phyloP scores from a whole-genome alignment of 2,888 invertebrate species.

The Amphipyra tragopoginis region DNA sequence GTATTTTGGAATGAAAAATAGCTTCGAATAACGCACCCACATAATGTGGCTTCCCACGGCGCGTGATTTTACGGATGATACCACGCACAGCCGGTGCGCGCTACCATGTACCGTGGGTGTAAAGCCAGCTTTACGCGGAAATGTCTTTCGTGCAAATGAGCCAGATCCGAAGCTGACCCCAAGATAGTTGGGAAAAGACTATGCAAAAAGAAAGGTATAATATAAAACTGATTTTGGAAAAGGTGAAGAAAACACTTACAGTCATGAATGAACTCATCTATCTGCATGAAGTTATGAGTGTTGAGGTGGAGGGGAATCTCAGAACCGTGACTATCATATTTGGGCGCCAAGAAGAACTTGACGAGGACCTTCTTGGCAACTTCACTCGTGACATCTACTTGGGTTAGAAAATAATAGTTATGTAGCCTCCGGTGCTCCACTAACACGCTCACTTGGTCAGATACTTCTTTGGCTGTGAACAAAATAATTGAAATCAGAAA shows the following conservation, averaged over 20 bases:
- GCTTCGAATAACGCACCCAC: too few relatives aligned
- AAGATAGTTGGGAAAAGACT: too few relatives aligned
- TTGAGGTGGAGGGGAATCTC: constrained; percentile 87
- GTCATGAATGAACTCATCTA: constrained; percentile 89
- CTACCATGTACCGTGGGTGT: too few relatives aligned
- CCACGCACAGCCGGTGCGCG: too few relatives aligned
- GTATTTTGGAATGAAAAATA: too few relatives aligned
- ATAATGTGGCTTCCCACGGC: too few relatives aligned
- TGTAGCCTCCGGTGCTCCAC: constrained; percentile 92
- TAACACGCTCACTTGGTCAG: constrained; percentile 85
- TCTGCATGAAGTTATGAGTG: constrained; percentile 89
- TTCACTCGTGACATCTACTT: constrained; percentile 90
- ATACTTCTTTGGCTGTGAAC: constrained; percentile 67
- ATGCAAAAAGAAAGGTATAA: too few relatives aligned
- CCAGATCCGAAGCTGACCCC: too few relatives aligned
- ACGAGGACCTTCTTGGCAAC: constrained; percentile 87
- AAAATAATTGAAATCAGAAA: constrained; percentile 1
- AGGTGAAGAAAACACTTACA: too few relatives aligned
- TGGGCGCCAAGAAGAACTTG: constrained; percentile 92
- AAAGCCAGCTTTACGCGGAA: too few relatives aligned
- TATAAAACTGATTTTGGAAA: background rate
- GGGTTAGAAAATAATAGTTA: constrained; percentile 92
- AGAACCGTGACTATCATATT: constrained; percentile 90
- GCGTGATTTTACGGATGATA: too few relatives aligned
- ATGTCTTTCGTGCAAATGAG: too few relatives aligned